Conservation (phyloP, 1,140 invertebrate genomes). For the Rhopalosiphum maidis region DNA sequence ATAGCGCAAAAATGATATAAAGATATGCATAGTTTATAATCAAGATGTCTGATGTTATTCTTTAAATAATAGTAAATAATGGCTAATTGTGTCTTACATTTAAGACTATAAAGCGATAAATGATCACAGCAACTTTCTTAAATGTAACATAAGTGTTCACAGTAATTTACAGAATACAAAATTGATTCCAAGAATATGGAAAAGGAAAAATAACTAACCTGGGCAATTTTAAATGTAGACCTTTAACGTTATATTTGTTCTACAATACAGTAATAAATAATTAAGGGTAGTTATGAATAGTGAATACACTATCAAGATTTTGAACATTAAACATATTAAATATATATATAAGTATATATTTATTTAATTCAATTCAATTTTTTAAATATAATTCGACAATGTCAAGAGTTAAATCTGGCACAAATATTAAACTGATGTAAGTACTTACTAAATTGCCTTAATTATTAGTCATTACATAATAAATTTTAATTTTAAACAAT, state of each 20-base stretch:
- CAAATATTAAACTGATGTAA: background rate
- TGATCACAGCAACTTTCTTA: background rate
- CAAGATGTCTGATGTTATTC: background rate
- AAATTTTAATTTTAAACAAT: slow-evolving; percentile 27
- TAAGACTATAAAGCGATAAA: background rate
- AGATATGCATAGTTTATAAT: background rate
- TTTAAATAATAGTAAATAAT: background rate
- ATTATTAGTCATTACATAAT: slow-evolving; percentile 35
- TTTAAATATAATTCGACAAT: slow-evolving; percentile 18
- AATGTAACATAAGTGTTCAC: background rate
- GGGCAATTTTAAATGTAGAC: background rate
- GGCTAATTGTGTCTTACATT: too few relatives aligned
- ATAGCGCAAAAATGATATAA: background rate
- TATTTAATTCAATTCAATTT: slow-evolving; percentile 28
- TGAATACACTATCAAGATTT: background rate
- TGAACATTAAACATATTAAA: background rate
- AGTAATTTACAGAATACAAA: background rate
- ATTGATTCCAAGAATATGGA: background rate
- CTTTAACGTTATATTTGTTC: background rate
- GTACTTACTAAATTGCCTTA: background rate
- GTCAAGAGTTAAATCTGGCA: background rate
- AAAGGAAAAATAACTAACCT: background rate
- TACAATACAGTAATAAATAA: background rate
- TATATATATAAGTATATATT: background rate
- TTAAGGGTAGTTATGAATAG: background rate